phyloP scores from a whole-genome alignment of 2,113 vertebrate genomes.

The Thunnus maccoyii region DNA sequence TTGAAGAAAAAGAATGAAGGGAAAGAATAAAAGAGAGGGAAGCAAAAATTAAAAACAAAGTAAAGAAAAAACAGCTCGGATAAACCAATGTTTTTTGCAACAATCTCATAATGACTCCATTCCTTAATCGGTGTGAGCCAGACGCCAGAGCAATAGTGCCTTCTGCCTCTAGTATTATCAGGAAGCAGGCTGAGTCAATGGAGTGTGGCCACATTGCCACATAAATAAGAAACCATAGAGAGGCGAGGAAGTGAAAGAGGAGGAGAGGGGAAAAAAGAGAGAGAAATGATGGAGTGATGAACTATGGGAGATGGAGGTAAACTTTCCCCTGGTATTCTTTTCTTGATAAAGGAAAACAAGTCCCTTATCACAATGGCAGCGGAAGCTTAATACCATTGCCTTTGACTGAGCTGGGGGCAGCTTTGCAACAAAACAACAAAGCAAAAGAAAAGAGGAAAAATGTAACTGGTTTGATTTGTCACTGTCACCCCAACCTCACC shows the following conservation, averaged over 20 bases:
- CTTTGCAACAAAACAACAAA: conserved; percentile 47
- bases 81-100: conserved; percentile 5
- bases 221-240: conserved; percentile 67
- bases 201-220: conserved; percentile 74
- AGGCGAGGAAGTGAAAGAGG: conserved; percentile 9
- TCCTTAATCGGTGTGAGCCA: conserved; percentile 71
- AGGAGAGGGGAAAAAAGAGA: neutral
- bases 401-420: conserved; percentile 30
- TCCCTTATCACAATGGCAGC: conserved; percentile 30
- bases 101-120: conserved; percentile 20
- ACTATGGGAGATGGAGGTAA: conserved; percentile 36
- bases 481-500: conserved; percentile 58
- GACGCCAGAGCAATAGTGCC: conserved; percentile 46
- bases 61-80: conserved; percentile 3
- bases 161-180: conserved; percentile 72
- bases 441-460: conserved; percentile 40
- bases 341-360: conserved; percentile 36
- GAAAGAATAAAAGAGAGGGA: neutral
- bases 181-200: conserved; percentile 65
- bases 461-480: conserved; percentile 70
- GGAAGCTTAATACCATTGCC: conserved; percentile 26
- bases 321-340: conserved; percentile 37
- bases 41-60: neutral
- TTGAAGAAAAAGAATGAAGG: neutral
- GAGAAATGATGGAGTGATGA: conserved; percentile 47